Evolutionary conservation across 2,797 vertebrate genomes (phyloP).

Genomic region (Dipus sagitta): DNA sequence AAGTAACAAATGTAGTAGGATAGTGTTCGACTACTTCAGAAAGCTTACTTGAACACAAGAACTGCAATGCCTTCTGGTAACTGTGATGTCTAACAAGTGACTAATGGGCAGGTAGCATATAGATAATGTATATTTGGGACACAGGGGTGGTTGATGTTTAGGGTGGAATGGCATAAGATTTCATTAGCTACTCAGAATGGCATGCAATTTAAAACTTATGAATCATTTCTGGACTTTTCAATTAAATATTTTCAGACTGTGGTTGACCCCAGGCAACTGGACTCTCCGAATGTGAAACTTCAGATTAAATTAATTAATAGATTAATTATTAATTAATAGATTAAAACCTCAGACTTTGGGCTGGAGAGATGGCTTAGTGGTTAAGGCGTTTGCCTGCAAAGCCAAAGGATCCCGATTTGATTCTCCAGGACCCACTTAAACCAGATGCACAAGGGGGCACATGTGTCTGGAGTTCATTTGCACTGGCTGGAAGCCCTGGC

Average conservation of each 20-base stretch:
- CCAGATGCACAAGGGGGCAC: too few species aligned
- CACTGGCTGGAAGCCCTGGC: too few species aligned
- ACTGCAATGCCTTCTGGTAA: not conserved
- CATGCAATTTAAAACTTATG: conserved; percentile 2
- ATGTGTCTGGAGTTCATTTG: too few species aligned
- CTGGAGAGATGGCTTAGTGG: too few species aligned
- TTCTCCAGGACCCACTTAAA: too few species aligned
- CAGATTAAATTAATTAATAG: not conserved
- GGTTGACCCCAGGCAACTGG: not conserved
- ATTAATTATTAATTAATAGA: too few species aligned
- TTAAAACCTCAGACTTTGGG: too few species aligned
- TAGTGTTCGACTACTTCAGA: not conserved
- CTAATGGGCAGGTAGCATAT: too few species aligned
- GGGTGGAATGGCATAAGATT: not conserved
- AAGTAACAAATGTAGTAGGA: not conserved
- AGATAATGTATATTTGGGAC: not conserved
- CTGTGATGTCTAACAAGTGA: not conserved
- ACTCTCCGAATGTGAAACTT: not conserved
- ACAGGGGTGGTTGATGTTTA: not conserved
- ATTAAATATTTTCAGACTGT: not conserved
- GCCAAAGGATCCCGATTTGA: too few species aligned
- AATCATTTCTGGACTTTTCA: not conserved
- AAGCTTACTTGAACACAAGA: not conserved
- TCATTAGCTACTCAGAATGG: not conserved
- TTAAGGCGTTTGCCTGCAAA: too few species aligned